These are phyloP conservation scores for Otolemur crassicaudatus DNA, from an alignment of 2,797 vertebrate genomes.

Conservation along the genomic window DNA sequence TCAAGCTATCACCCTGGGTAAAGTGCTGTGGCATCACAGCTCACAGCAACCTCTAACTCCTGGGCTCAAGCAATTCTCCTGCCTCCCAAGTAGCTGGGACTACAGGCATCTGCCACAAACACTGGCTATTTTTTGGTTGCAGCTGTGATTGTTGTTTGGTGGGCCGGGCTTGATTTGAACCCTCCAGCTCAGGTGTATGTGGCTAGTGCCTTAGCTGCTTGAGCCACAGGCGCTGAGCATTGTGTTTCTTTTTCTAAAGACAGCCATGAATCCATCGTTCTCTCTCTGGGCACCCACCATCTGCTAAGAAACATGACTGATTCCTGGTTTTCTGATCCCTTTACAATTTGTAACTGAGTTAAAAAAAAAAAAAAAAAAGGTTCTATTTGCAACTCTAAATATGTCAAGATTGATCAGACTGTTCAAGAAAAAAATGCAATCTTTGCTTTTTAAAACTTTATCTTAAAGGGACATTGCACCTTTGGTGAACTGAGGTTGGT, in stretches of 20 bases:
- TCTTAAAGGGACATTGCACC: conserved; percentile 8
- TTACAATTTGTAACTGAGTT: conserved; percentile 54
- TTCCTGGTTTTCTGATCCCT: conserved; percentile 50
- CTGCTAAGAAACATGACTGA: conserved; percentile 47
- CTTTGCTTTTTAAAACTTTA: conserved; percentile 48
- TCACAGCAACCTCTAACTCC: no score
- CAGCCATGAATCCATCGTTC: not conserved
- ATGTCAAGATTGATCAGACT: conserved; percentile 50
- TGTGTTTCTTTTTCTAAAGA: not conserved
- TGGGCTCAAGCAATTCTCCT: no score
- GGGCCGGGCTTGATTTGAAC: no score
- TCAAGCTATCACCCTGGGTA: no score
- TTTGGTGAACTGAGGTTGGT: conserved; percentile 45
- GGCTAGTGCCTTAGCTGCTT: no score
- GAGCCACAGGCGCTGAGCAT: not conserved
- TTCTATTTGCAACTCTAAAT: conserved; percentile 49
- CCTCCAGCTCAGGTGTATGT: no score
- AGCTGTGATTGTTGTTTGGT: no score
- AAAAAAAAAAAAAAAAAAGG: conserved; percentile 9
- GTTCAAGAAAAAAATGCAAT: conserved; percentile 28
- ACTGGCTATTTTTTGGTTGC: no score
- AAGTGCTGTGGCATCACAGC: no score
- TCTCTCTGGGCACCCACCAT: not conserved
- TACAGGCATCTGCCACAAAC: no score
- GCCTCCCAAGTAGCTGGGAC: no score